Conservation (phyloP, 2,113 vertebrate species). For the Myotis lucifugus region DNA sequence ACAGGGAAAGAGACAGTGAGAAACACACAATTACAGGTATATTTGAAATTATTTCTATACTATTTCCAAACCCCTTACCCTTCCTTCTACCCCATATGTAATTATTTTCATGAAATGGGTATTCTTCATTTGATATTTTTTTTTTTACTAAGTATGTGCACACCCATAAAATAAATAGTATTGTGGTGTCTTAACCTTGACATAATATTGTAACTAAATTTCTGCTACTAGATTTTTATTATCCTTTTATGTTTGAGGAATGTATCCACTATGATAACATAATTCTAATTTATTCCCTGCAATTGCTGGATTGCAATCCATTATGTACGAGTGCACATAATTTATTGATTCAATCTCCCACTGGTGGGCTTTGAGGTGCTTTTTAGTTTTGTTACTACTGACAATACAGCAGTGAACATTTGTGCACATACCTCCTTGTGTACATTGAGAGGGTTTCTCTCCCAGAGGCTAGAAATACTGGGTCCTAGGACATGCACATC, state of each 20-base stretch:
- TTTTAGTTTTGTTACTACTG: background rate
- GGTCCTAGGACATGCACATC: background rate
- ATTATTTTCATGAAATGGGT: background rate
- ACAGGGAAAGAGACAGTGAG: background rate
- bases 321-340: background rate
- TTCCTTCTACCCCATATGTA: background rate
- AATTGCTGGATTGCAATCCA: background rate
- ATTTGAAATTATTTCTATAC: background rate
- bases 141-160: background rate
- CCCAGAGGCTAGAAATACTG: background rate
- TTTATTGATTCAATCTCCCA: background rate
- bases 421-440: background rate
- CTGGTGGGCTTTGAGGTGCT: background rate
- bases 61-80: background rate
- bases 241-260: background rate
- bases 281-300: background rate
- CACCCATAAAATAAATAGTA: slow-evolving; percentile 13
- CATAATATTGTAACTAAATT: background rate
- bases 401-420: background rate
- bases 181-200: background rate
- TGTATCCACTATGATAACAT: background rate
- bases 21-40: background rate
- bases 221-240: slow-evolving; percentile 50
- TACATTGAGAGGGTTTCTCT: background rate
- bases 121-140: background rate